These are phyloP conservation scores for Theristicus caerulescens DNA, from an alignment of 2,113 vertebrate genomes.

Conservation along the genomic window DNA sequence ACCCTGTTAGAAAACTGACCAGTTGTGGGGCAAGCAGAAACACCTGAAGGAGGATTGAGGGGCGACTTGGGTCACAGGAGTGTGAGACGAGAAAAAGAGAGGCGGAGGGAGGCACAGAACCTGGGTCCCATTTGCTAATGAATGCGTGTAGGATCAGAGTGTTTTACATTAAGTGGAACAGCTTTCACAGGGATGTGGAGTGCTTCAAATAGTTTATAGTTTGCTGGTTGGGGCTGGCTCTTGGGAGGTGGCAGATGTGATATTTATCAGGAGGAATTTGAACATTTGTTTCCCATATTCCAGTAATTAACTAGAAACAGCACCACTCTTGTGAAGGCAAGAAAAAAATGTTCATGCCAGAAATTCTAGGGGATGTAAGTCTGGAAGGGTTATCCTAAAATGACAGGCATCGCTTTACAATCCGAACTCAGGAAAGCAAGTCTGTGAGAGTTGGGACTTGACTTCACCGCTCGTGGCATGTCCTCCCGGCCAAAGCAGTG, in stretches of 20 bases:
- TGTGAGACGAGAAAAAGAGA: neutral
- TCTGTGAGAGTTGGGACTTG: neutral
- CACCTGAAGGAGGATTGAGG: neutral
- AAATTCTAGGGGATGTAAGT: neutral
- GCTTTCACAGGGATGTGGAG: neutral
- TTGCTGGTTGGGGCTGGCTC: neutral
- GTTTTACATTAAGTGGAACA: neutral
- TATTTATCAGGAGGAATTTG: neutral
- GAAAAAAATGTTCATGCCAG: neutral
- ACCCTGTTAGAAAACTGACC: accelerated
- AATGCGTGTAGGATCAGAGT: neutral
- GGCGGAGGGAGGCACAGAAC: neutral
- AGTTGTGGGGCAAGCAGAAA: neutral
- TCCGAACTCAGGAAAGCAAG: neutral
- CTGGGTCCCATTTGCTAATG: neutral
- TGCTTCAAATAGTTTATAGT: neutral
- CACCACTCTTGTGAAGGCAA: neutral
- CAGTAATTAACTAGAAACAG: neutral
- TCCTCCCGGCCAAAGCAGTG: neutral
- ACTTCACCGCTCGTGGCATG: neutral
- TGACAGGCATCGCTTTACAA: neutral
- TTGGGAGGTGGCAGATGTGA: neutral
- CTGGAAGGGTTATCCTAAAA: neutral
- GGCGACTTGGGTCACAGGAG: neutral
- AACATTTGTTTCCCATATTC: neutral